Percentiles rank a stretch among this genome's conserved stretches.
Conservation (phyloP, 2,888 invertebrate species). For the Patella ulyssiponensis region DNA sequence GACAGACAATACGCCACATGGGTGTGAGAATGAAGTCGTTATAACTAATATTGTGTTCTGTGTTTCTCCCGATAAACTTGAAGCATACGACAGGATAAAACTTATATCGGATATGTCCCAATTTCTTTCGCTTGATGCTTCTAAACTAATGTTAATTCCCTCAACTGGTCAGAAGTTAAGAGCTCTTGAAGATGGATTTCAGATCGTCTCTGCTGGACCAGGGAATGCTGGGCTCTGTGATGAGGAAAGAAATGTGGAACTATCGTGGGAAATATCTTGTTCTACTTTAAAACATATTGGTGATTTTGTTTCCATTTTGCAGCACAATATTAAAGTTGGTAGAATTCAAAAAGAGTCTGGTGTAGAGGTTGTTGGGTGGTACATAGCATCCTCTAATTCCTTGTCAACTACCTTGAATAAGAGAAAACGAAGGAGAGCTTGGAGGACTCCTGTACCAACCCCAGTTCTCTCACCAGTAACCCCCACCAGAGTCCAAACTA, state of each 20-base stretch:
- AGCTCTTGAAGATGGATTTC: constrained; percentile 28
- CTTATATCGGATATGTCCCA: constrained; percentile 34
- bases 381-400: constrained; percentile 35
- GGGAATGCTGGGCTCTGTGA: constrained; percentile 27
- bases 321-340: constrained; percentile 44
- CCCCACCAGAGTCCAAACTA: constrained; percentile 24
- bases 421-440: constrained; percentile 20
- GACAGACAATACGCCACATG: neutral
- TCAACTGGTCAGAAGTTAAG: constrained; percentile 23
- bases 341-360: constrained; percentile 38
- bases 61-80: constrained; percentile 25
- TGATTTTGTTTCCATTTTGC: constrained; percentile 39
- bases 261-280: constrained; percentile 41
- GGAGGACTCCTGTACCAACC: constrained; percentile 32
- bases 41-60: constrained; percentile 38
- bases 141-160: constrained; percentile 27
- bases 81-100: constrained; percentile 21
- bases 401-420: constrained; percentile 16
- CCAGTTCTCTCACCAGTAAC: constrained; percentile 27
- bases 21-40: constrained; percentile 24
- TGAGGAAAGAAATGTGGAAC: constrained; percentile 30
- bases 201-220: constrained; percentile 41
- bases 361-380: constrained; percentile 38
- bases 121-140: constrained; percentile 35
- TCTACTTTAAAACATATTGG: constrained; percentile 32